phyloP scores from a whole-genome alignment of 1,140 invertebrate species.

The Drosophila pseudoananassae region DNA sequence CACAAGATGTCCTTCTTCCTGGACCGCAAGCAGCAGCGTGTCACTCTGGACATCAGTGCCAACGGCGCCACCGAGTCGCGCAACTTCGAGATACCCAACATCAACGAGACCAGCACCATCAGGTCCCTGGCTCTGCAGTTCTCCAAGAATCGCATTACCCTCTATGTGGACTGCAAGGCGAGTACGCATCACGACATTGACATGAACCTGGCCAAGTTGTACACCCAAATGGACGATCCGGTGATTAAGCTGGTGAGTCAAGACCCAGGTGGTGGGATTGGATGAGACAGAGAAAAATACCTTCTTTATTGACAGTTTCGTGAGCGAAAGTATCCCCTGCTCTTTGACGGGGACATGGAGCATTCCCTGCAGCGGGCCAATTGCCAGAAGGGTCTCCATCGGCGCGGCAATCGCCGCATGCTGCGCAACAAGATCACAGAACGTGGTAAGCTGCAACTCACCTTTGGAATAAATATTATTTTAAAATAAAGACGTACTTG shows the following conservation, averaged over 20 bases:
- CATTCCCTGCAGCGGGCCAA: constrained; percentile 80
- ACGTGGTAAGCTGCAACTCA: constrained; percentile 62
- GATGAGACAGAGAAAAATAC: not conserved
- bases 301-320: constrained; percentile 76
- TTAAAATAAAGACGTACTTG: not conserved
- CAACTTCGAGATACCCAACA: constrained; percentile 82
- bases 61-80: constrained; percentile 74
- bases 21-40: constrained; percentile 87
- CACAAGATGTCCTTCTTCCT: constrained; percentile 88
- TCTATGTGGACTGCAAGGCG: constrained; percentile 81
- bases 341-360: constrained; percentile 84
- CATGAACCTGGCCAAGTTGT: constrained; percentile 76
- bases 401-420: constrained; percentile 73
- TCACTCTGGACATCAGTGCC: constrained; percentile 84
- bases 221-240: constrained; percentile 83
- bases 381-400: constrained; percentile 78
- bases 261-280: not conserved
- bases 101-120: constrained; percentile 83
- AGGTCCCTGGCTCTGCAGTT: constrained; percentile 79
- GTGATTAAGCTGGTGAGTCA: constrained; percentile 80
- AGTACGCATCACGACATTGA: constrained; percentile 78
- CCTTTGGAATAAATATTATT: not conserved
- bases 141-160: constrained; percentile 74
- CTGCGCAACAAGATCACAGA: constrained; percentile 80
- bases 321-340: constrained; percentile 85